Evolutionary conservation across 2,888 invertebrate genomes (phyloP), one percentile per base, ranked within the genome.

Genomic region (Clitarchus hookeri): DNA sequence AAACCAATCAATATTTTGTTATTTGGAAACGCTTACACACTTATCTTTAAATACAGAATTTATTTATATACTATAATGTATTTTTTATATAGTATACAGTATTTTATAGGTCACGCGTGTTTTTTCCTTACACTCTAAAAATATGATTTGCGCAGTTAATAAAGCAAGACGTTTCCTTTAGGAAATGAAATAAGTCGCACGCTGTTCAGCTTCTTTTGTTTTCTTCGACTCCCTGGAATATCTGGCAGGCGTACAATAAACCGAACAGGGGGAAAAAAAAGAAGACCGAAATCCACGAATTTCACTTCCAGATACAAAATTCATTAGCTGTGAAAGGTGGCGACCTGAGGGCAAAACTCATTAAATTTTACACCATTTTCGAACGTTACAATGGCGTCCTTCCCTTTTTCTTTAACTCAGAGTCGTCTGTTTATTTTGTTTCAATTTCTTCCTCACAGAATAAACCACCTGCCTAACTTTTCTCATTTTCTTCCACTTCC

Each of bases 401-500:
- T 65, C 65, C 65, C 1, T 23, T 65, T n/a, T 19, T n/a, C 65
- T 65, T n/a, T n/a, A 65, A 65, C 65, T 65, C 65, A 65, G 23
- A 2, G 65, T 65, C 65, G 65, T 65, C 65, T 65, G 65, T 65
- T 65, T 65, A 65, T 65, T 65, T 65, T 65, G 65, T 65, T 65
- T 65, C 65, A 65, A 65, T 65, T 65, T 65, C 19, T 65, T 65
- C 65, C 65, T 65, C 65, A 11, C 19, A 65, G 19, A 65, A 8
- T 65, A 65, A 65, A 65, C 65, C 65, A 65, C 65, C 65, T 65
- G n/a, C 65, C 65, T 65, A 65, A 65, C 65, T 65, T 65, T 65
- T 65, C 65, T 65, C 65, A 65, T 65, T 65, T 65, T 65, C 65
- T 65, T 65, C 65, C 65, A n/a, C 23, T 65, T 65, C 65, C 65